Base-by-base conservation (phyloP, 2,797 vertebrate genomes). In the Aselliscus stoliczkanus region DNA sequence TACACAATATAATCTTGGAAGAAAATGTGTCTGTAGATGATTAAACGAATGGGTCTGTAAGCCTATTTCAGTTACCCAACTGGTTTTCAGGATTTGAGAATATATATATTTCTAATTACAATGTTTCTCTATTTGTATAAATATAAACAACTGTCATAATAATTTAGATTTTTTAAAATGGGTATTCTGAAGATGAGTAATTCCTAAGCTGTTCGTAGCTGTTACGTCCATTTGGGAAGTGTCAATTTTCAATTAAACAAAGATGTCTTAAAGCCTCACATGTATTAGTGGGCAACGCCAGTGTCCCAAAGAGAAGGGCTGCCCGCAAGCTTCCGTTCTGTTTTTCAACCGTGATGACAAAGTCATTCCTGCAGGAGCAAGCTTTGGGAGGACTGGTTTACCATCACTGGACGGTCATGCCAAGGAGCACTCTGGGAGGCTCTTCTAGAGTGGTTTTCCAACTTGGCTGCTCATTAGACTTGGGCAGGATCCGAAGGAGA, bases 401-500 rank as follows among this genome's bases (percentile, higher is more conserved):
- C 8, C 31, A 2, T 37, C 44, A 52, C 3, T 70, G 39, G 27
- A 25, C 14, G 4, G 44, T 12, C 8, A n/a, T 27, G 17, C 23
- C 20, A 5, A n/a, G 31, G 42, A 23, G 34, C 64, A 31, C 21
- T 25, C 13, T 2, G 1, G 4, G 15, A 5, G 11, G 8, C 15
- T 5, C 62, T 58, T 34, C 12, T 13, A 10, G 21, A 13, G 54
- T 1, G 1, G 1, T 3, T 29, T 69, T 23, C 72, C 29, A 12
- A 47, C 34, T 27, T 70, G 67, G 3, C 3, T 9, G 4, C 25
- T 39, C 52, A 3, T 52, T 31, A 17, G 37, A 69, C n/a, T 3
- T 2, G 0, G 23, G 56, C 42, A 14, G 10, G 13, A 44, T 8
- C 9, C 3, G 0, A 14, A 50, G 31, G 34, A 14, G 7, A 69